Conservation (phyloP, 2,888 invertebrate species). For the Brachypalpus laphriformis region DNA sequence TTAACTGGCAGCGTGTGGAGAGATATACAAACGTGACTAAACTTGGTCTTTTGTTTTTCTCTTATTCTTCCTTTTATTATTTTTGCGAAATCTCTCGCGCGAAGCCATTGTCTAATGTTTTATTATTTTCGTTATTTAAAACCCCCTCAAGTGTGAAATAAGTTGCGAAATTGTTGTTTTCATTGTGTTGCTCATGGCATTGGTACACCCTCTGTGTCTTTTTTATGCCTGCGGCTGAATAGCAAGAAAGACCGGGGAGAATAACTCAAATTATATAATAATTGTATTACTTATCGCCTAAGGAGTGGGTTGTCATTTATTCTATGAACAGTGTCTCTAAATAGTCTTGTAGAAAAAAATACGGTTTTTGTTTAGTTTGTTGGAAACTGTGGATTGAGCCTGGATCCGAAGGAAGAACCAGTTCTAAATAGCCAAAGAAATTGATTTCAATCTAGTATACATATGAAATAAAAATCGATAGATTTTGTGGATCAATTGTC, state of each 20-base stretch:
- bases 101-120: slow-evolving; percentile 64
- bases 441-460: background rate
- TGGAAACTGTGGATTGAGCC: background rate
- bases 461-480: no score
- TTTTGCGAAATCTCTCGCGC: slow-evolving; percentile 16
- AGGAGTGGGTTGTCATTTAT: slow-evolving; percentile 15
- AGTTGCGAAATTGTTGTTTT: slow-evolving; percentile 55
- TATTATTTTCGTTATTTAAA: slow-evolving; percentile 64
- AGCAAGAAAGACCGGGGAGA: background rate
- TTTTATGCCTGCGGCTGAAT: background rate
- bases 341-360: background rate
- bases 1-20: slow-evolving; percentile 47
- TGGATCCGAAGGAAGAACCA: background rate
- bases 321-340: slow-evolving; percentile 23
- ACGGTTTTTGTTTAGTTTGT: background rate
- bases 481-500: no score
- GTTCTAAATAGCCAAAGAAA: background rate
- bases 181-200: slow-evolving; percentile 18
- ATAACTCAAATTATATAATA: slow-evolving; percentile 52
- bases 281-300: slow-evolving; percentile 22
- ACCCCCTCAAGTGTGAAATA: slow-evolving; percentile 63
- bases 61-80: background rate
- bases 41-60: slow-evolving; percentile 42
- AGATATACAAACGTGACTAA: slow-evolving; percentile 57
- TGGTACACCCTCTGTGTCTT: background rate